These are phyloP conservation scores for Danaus plexippus DNA, from an alignment of 1,140 invertebrate genomes.

Conservation along the genomic window DNA sequence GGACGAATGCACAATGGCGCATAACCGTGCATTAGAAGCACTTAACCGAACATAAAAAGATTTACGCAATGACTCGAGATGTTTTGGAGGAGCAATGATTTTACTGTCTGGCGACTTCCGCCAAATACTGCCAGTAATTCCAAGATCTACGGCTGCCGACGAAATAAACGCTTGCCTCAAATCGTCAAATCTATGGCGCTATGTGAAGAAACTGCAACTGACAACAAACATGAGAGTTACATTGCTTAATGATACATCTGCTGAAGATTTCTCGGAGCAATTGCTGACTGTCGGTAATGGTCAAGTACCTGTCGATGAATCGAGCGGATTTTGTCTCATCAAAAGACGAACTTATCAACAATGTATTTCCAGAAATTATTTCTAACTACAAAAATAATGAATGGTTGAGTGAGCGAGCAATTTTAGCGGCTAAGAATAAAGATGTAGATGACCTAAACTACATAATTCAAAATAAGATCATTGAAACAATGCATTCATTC, in stretches of 20 bases:
- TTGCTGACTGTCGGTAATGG: too few relatives aligned
- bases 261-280: too few relatives aligned
- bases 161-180: slow-evolving; percentile 48
- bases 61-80: too few relatives aligned
- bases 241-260: neutral
- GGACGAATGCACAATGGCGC: too few relatives aligned
- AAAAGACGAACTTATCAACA: slow-evolving; percentile 43
- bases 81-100: too few relatives aligned
- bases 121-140: slow-evolving; percentile 63
- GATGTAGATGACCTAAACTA: slow-evolving; percentile 31
- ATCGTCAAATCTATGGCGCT: slow-evolving; percentile 48
- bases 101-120: too few relatives aligned
- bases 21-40: too few relatives aligned
- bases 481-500: slow-evolving; percentile 27
- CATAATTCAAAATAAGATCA: slow-evolving; percentile 29
- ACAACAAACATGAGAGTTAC: too few relatives aligned
- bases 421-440: slow-evolving; percentile 33
- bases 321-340: too few relatives aligned
- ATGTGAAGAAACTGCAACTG: slow-evolving; percentile 38
- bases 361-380: too few relatives aligned
- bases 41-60: too few relatives aligned
- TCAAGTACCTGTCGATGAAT: too few relatives aligned
- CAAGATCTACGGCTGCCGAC: slow-evolving; percentile 55
- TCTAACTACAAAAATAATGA: slow-evolving; percentile 32
- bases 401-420: slow-evolving; percentile 36